Base-by-base conservation (phyloP, 1,140 invertebrate species). In the Drepana arcuata region DNA sequence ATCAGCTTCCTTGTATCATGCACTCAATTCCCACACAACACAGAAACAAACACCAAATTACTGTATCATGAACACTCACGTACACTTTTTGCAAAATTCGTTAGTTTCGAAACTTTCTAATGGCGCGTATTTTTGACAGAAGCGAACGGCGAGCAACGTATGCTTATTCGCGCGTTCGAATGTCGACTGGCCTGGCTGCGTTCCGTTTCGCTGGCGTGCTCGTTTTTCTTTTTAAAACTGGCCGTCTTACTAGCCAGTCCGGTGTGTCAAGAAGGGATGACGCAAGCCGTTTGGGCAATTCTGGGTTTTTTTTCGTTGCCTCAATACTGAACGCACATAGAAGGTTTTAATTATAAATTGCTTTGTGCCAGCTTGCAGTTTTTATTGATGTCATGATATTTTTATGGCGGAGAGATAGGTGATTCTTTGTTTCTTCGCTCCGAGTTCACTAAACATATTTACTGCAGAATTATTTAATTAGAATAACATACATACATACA, bases 221-320 rank as follows among this genome's bases (percentile, higher is more conserved):
- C 49, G n/a, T n/a, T n/a, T n/a, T n/a, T 57, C 55, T 61, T 54
- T 48, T 53, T 43, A 38, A 44, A 40, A 39, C 40, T 41, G 39
- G 38, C 41, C 38, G 39, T 42, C 34, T 44, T 35, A 39, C 18
- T 42, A 44, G 53, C 58, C 56, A 54, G 50, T 59, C 41, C 61
- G 56, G 61, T 60, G 50, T 57, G 62, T 65, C 48, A 61, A 65
- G 43, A 55, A 34, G 38, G 49, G 45, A 38, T 79, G 74, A 79
- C 69, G 74, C 68, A 79, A 79, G 66, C 35, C 16, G 58, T 79
- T 79, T 75, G 56, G 70, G 68, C 70, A 77, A 68, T 51, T 35
- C 41, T 51, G 59, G 66, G 47, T 48, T 61, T n/a, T 74, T 74
- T 73, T 68, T 64, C 53, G 50, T 75, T 71, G 62, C 64, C 37